phyloP scores from a whole-genome alignment of 2,888 invertebrate species.

The Alentia gelatinosa region DNA sequence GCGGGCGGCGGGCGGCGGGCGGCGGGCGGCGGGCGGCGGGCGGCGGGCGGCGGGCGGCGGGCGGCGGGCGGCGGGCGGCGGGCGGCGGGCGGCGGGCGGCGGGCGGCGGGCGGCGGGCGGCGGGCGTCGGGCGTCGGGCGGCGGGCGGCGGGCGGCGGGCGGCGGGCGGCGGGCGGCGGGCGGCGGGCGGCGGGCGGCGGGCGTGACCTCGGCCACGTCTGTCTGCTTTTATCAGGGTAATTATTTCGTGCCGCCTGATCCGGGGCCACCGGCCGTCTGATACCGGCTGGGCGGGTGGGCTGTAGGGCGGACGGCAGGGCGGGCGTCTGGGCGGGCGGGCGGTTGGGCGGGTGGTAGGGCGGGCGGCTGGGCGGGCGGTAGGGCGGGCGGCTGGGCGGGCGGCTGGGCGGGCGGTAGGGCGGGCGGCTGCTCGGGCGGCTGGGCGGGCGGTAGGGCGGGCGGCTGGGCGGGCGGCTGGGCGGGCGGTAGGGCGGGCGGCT shows the following conservation, averaged over 20 bases:
- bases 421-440: too few species aligned
- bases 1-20: not conserved
- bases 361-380: too few species aligned
- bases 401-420: too few species aligned
- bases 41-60: not conserved
- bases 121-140: too few species aligned
- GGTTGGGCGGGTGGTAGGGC: too few species aligned
- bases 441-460: too few species aligned
- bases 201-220: not conserved
- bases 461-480: too few species aligned
- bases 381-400: too few species aligned
- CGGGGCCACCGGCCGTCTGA: not conserved
- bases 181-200: not conserved
- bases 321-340: not conserved
- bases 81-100: not conserved
- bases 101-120: not conserved
- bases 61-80: not conserved
- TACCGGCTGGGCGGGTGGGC: too few species aligned
- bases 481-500: too few species aligned
- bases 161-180: not conserved
- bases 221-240: conserved; percentile 8
- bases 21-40: not conserved
- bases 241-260: not conserved
- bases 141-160: not conserved
- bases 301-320: not conserved